phyloP scores from a whole-genome alignment of 1,140 invertebrate species.

The Dermatophagoides farinae region DNA sequence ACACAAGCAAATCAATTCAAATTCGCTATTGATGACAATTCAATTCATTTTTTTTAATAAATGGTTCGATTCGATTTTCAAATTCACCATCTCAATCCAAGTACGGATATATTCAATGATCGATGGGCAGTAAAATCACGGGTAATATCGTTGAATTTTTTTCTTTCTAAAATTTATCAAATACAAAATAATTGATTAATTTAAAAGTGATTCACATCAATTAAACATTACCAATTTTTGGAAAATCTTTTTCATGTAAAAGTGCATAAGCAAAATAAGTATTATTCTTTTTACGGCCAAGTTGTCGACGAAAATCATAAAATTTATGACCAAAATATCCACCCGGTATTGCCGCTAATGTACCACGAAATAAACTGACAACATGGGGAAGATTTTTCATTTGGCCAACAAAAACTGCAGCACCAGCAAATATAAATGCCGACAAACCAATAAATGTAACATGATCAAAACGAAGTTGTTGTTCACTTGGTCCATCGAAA shows the following conservation, averaged over 20 bases:
- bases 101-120: not conserved
- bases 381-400: not conserved
- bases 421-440: not conserved
- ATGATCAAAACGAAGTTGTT: not conserved
- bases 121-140: not conserved
- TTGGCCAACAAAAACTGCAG: not conserved
- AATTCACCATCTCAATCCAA: not conserved
- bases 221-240: slow-evolving; percentile 1
- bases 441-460: not conserved
- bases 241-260: slow-evolving; percentile 10
- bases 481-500: not conserved
- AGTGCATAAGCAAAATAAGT: slow-evolving; percentile 5
- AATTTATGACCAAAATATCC: not conserved
- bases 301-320: not conserved
- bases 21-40: too few species aligned
- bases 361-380: not conserved
- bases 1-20: not conserved
- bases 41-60: too few species aligned
- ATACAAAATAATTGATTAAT: not conserved
- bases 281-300: not conserved
- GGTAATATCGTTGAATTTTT: slow-evolving; percentile 7
- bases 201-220: not conserved
- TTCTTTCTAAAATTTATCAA: slow-evolving; percentile 3
- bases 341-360: not conserved
- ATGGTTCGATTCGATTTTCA: too few species aligned